Conservation (phyloP, 2,888 invertebrate genomes). For the Trichogramma dendrolimi region DNA sequence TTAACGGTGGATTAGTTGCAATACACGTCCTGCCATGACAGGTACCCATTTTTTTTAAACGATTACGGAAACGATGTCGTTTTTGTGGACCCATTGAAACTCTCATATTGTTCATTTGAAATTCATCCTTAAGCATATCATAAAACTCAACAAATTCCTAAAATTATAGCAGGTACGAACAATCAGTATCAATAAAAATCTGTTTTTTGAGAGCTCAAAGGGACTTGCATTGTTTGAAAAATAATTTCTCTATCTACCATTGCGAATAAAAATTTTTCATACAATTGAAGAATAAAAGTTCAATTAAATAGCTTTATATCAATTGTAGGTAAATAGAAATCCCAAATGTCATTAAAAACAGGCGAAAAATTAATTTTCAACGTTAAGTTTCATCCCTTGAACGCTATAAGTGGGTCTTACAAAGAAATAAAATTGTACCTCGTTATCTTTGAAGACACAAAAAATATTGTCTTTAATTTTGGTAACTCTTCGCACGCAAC, state of each 20-base stretch:
- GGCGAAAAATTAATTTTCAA: too few species aligned
- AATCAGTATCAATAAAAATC: too few species aligned
- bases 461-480: constrained; percentile 58
- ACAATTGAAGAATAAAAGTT: background rate
- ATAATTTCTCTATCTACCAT: too few species aligned
- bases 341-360: too few species aligned
- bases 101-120: constrained; percentile 66
- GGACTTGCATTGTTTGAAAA: too few species aligned
- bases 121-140: constrained; percentile 65
- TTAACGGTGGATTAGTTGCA: constrained; percentile 19
- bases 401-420: background rate
- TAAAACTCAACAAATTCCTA: constrained; percentile 76
- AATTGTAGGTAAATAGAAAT: background rate
- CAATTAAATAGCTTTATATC: background rate
- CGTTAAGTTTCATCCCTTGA: too few species aligned
- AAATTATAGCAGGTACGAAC: background rate
- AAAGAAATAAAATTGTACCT: constrained; percentile 15
- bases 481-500: constrained; percentile 68
- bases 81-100: constrained; percentile 34
- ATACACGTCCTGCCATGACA: constrained; percentile 37
- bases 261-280: background rate
- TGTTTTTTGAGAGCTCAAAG: too few species aligned
- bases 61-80: constrained; percentile 37
- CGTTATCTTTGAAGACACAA: constrained; percentile 61
- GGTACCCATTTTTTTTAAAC: constrained; percentile 36